These are phyloP conservation scores for Cataglyphis livida DNA, from an alignment of 2,888 invertebrate species.

Conservation along the genomic window DNA sequence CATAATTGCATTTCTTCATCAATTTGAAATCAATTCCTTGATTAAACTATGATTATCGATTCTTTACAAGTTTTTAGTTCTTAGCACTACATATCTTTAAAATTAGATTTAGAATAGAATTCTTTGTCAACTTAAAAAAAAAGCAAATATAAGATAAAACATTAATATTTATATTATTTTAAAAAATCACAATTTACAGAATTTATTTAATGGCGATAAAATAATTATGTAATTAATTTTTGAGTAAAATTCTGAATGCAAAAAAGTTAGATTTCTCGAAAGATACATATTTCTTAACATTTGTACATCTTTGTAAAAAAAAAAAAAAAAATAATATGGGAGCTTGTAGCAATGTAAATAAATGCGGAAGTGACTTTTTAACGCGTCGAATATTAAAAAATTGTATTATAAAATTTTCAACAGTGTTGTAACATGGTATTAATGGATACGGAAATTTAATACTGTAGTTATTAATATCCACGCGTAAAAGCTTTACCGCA, in stretches of 20 bases:
- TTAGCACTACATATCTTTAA: background rate
- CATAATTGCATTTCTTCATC: background rate
- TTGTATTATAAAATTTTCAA: slow-evolving; percentile 2
- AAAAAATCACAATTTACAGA: background rate
- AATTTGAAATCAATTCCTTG: background rate
- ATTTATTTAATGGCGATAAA: background rate
- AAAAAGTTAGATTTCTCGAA: background rate
- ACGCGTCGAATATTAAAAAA: background rate
- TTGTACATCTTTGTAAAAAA: background rate
- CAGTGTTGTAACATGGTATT: background rate
- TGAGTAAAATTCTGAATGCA: background rate
- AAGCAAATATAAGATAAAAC: background rate
- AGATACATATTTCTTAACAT: background rate
- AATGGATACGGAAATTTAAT: slow-evolving; percentile 26
- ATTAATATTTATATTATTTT: background rate
- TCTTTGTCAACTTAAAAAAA: background rate
- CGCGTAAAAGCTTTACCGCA: slow-evolving; percentile 7
- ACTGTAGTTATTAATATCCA: background rate
- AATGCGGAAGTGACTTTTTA: background rate
- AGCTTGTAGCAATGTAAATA: background rate
- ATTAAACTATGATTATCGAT: background rate
- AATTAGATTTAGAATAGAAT: background rate
- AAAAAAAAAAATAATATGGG: background rate
- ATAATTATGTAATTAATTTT: background rate
- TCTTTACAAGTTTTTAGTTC: background rate